Percentiles rank a stretch among this genome's conserved stretches.
These are phyloP conservation scores for Pteruthius melanotis DNA, from an alignment of 2,113 vertebrate genomes.

Conservation along the genomic window DNA sequence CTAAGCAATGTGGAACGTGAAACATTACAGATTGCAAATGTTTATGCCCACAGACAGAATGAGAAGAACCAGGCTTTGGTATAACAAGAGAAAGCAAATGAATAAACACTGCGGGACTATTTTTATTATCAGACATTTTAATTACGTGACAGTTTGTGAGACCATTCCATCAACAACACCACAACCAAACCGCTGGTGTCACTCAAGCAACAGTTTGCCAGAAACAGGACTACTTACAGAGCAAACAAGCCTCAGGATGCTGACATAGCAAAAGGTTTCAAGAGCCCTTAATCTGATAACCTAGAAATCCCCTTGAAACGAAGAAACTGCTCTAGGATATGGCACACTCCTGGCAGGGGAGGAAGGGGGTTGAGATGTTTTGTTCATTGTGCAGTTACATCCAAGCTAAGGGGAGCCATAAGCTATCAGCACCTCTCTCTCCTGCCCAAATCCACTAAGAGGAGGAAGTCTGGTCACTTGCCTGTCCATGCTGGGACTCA, in stretches of 20 bases:
- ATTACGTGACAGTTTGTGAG: constrained; percentile 38
- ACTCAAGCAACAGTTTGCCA: constrained; percentile 6
- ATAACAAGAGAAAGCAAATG: constrained; percentile 26
- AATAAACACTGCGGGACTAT: constrained; percentile 24
- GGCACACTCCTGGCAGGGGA: background rate
- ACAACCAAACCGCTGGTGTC: constrained; percentile 8
- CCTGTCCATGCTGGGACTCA: background rate
- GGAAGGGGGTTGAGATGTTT: background rate
- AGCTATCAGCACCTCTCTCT: background rate
- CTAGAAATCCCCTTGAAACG: constrained; percentile 8
- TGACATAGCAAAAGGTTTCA: background rate
- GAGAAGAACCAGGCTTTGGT: background rate
- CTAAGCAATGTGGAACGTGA: constrained; percentile 43
- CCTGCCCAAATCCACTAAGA: background rate
- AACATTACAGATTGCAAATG: constrained; percentile 9
- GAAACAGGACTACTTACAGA: background rate
- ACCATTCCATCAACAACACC: background rate
- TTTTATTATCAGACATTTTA: constrained; percentile 45
- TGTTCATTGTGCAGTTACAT: background rate
- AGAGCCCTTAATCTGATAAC: constrained; percentile 21
- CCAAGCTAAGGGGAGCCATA: background rate
- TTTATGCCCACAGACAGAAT: constrained; percentile 21
- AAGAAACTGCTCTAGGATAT: background rate
- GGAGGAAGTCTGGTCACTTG: background rate
- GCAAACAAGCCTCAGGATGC: constrained; percentile 7